Evolutionary conservation across 2,113 vertebrate genomes (phyloP).

Genomic region (Prolemur simus): DNA sequence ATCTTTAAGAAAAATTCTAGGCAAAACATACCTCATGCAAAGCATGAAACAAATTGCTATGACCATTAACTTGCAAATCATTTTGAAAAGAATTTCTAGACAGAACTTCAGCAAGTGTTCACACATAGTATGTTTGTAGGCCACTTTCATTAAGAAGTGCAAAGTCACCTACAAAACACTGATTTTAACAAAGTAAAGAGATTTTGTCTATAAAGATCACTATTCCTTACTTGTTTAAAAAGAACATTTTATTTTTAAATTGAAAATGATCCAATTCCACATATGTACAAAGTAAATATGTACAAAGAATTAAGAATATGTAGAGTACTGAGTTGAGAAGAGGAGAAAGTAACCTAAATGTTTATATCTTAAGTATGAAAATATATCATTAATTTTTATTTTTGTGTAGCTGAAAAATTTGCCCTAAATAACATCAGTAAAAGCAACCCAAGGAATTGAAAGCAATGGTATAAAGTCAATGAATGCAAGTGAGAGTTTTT

Average conservation of each 20-base stretch:
- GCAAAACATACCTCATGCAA: background rate
- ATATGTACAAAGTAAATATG: background rate
- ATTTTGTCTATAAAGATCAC: background rate
- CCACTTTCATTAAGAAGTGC: background rate
- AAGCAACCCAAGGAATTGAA: background rate
- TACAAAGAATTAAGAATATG: background rate
- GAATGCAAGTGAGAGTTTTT: background rate
- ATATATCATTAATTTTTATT: background rate
- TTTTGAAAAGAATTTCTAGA: conserved; percentile 18
- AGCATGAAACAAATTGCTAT: conserved; percentile 10
- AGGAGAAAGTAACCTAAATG: background rate
- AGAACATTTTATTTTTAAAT: background rate
- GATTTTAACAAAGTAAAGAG: background rate
- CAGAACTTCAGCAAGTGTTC: background rate
- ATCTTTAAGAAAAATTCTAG: conserved; percentile 12
- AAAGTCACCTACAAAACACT: background rate
- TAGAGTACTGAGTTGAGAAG: background rate
- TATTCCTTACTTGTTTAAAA: background rate
- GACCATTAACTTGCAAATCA: background rate
- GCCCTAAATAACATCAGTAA: background rate
- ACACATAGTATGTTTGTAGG: background rate
- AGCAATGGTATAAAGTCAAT: background rate
- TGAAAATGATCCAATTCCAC: background rate
- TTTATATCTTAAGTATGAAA: background rate
- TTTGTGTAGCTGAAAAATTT: background rate